phyloP scores from a whole-genome alignment of 2,797 vertebrate genomes.

The Craterocephalus amniculus region DNA sequence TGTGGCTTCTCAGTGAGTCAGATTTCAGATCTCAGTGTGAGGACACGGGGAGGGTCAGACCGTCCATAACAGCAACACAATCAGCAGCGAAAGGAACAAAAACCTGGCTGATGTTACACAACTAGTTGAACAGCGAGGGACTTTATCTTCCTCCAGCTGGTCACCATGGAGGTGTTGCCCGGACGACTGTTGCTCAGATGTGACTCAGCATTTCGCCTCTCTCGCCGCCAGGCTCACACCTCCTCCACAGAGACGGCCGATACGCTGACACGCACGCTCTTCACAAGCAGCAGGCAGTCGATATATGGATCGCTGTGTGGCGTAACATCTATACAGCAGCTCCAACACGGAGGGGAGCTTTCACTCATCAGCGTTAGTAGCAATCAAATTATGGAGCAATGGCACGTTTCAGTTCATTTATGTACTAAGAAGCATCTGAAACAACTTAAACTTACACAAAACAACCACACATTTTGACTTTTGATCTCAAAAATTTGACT shows the following conservation, averaged over 20 bases:
- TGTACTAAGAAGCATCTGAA: not conserved
- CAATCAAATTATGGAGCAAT: not conserved
- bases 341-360: slow-evolving; percentile 13
- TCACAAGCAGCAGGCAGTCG: slow-evolving; percentile 26
- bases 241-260: slow-evolving; percentile 29
- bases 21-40: slow-evolving; percentile 23
- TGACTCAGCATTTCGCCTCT: slow-evolving; percentile 75
- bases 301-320: slow-evolving; percentile 25
- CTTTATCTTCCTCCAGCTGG: slow-evolving; percentile 51
- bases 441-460: not conserved
- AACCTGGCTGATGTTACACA: slow-evolving; percentile 37
- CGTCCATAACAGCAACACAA: slow-evolving; percentile 23
- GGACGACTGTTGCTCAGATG: slow-evolving; percentile 67
- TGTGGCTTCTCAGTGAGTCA: not conserved
- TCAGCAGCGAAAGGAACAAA: slow-evolving; percentile 23
- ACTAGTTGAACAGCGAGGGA: slow-evolving; percentile 21
- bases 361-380: slow-evolving; percentile 7
- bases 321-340: slow-evolving; percentile 29
- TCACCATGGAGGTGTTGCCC: slow-evolving; percentile 69
- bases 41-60: not conserved
- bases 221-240: slow-evolving; percentile 29
- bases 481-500: too few species aligned
- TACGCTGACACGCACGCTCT: slow-evolving; percentile 22
- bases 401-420: too few species aligned
- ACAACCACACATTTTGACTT: too few species aligned